phyloP scores from a whole-genome alignment of 2,113 vertebrate genomes.

The Phaetusa simplex region DNA sequence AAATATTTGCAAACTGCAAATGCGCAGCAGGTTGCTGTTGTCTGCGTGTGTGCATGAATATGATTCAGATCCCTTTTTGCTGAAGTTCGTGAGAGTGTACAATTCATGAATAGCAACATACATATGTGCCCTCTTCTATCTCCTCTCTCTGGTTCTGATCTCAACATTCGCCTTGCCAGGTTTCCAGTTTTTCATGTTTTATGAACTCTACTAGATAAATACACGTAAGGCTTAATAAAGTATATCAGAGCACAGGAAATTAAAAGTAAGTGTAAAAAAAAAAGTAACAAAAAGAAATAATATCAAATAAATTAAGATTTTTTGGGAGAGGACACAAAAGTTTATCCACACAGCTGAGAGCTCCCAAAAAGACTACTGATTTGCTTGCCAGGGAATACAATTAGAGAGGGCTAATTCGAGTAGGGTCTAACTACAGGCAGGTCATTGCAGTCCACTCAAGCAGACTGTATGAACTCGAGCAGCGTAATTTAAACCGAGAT shows the following conservation, averaged over 20 bases:
- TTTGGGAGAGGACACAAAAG: background rate
- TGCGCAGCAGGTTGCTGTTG: background rate
- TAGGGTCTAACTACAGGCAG: too few relatives aligned
- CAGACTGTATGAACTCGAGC: background rate
- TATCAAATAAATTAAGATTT: background rate
- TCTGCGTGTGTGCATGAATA: background rate
- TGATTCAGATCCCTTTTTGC: background rate
- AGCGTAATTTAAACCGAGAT: background rate
- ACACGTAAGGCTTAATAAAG: background rate
- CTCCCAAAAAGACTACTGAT: background rate
- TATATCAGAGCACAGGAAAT: background rate
- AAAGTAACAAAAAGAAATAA: background rate
- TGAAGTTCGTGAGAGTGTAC: background rate
- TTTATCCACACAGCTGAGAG: background rate
- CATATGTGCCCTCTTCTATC: rapidly evolving
- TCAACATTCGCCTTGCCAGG: background rate
- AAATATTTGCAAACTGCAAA: background rate
- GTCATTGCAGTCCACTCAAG: rapidly evolving
- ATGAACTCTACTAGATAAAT: background rate
- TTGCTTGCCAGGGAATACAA: background rate
- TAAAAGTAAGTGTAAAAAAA: background rate
- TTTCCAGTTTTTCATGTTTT: background rate
- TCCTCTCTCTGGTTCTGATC: background rate
- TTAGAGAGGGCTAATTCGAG: background rate
- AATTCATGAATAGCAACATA: background rate